Evolutionary conservation across 2,113 vertebrate genomes (phyloP), one percentile per base, ranked within the genome.

Genomic region (Asarcornis scutulata): DNA sequence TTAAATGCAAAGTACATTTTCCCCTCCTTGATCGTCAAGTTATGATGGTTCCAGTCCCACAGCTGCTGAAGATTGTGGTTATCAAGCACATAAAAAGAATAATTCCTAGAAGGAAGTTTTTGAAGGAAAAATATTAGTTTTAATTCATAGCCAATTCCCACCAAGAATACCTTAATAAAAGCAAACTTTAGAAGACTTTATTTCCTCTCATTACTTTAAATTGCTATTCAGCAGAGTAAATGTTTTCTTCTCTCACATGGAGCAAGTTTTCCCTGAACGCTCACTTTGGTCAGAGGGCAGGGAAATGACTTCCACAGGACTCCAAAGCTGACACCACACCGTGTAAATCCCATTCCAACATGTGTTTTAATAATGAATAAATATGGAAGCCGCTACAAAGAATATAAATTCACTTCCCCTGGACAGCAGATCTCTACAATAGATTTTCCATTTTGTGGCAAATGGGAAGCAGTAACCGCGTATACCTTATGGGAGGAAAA

Each of bases 21-120:
- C 32, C 99, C 99, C 0, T 97, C 95, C n/a, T 96, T 98, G 97
- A 99, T 98, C 9, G 99, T 99, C 97, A 99, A 97, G 97, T 99
- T 99, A 96, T 99, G 99, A 83, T 99, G 98, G 92, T 95, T 98
- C 99, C 99, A 99, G 97, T 99, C 99, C 99, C 99, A 99, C 27
- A 99, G 97, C 77, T 98, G 98, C 97, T 99, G 99, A 74, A 99
- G 95, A 96, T 99, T 98, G 97, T 99, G 99, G 98, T 99, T 99
- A 97, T 99, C 98, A 44, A 99, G 97, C 60, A 99, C 99, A 0
- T 98, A 99, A 98, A 99, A 99, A 10, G 99, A 98, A 17, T 99
- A 99, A 95, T 98, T 98, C 94, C 99, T 99, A 89, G 44, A 38
- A 83, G 50, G 44, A 83, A 46, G 89, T 50, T 83, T 94, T 95